Base-by-base conservation (phyloP, 2,888 invertebrate species). In the Sabellastarte sp. region DNA sequence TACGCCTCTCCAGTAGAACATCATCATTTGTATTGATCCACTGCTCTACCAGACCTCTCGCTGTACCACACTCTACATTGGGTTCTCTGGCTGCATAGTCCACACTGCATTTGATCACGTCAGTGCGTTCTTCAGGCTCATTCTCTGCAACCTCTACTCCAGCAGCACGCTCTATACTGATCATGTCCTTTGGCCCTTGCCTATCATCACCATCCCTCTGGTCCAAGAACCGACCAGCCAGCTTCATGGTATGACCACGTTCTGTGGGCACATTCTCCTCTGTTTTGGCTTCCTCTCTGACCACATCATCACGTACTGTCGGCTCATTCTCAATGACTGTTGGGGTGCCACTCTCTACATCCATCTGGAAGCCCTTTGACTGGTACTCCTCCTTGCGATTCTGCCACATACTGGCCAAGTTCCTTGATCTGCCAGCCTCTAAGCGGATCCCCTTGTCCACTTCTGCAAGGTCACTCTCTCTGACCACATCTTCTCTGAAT, bases 141-240 rank as follows among this genome's bases (percentile, higher is more conserved):
- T 64, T 65, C 59, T 65, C 65, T 28, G 59, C 31, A 20, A 66
- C 62, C 10, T 31, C 33, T 15, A 31, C 33, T 3, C 59, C 67
- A 2, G n/a, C 41, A n/a, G 60, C 29, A n/a, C 50, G 30, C 50
- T 60, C 60, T 29, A 60, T 60, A 30, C 51, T 31, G 15, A 52
- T 20, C 29, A 51, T 28, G 20, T 50, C 41, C 2, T 29, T 28
- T 1, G 60, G 52, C 31, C 41, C 41, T 15, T 10, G 10, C 41
- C 41, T 41, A 10, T 10, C 20, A 20, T 41, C 41, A 41, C 20
- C 20, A 10, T 41, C 41, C 41, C 20, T 20, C 41, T 10, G 10
- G 10, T 41, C 41, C 41, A 41, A 20, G 41, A 41, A 41, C 10
- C 41, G 41, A 20, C n/a, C 32, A 3, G 60, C 28, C n/a, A 60